Conservation (phyloP, 2,797 vertebrate species). For the Neomorphus geoffroyi region DNA sequence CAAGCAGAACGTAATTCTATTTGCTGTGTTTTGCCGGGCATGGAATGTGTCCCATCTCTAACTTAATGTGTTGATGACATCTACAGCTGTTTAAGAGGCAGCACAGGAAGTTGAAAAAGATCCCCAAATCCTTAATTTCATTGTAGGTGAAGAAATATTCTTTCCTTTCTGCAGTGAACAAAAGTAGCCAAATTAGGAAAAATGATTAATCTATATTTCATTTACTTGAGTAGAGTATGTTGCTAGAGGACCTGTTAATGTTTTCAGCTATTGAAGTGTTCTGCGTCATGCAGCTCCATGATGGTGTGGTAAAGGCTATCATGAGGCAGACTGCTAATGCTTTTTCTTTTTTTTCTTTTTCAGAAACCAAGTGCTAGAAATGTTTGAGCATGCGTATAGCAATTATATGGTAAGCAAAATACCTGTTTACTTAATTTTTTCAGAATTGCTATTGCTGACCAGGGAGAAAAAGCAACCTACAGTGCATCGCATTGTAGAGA, state of each 20-base stretch:
- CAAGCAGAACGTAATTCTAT: not conserved
- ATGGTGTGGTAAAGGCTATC: not conserved
- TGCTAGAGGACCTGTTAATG: not conserved
- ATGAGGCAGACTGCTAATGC: not conserved
- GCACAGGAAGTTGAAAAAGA: not conserved
- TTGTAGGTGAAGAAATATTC: not conserved
- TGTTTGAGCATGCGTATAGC: conserved; percentile 99
- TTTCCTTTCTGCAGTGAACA: not conserved
- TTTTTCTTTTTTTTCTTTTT: conserved; percentile 28
- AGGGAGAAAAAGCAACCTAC: not conserved
- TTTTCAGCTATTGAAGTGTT: not conserved
- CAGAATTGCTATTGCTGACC: not conserved
- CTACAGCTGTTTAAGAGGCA: not conserved
- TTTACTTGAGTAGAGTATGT: not conserved
- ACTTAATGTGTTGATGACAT: not conserved
- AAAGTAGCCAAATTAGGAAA: not conserved
- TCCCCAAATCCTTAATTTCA: not conserved
- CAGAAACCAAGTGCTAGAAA: conserved; percentile 98
- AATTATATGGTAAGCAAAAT: conserved; percentile 94
- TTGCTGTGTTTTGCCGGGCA: not conserved
- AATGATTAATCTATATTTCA: not conserved
- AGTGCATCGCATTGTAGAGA: not conserved
- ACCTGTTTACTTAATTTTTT: not conserved
- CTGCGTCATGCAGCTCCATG: not conserved
- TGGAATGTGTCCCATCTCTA: not conserved